These are phyloP conservation scores for Cyphomyrus discorhynchus DNA, from an alignment of 2,113 vertebrate genomes.

Conservation along the genomic window DNA sequence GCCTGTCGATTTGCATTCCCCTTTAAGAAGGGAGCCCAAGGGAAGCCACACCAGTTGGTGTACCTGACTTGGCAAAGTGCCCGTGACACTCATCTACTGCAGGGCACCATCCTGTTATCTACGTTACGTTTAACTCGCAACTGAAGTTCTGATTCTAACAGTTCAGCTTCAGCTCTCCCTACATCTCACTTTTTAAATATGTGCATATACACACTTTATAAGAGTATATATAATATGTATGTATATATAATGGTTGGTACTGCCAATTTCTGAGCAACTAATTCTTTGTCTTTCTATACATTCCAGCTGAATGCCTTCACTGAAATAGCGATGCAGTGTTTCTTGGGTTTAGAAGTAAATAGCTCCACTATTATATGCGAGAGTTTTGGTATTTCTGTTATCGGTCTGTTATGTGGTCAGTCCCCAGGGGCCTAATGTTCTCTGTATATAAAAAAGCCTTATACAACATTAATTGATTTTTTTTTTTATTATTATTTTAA, in stretches of 20 bases:
- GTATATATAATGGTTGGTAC: slow-evolving; percentile 39
- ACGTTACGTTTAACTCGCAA: neutral
- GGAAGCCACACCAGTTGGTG: neutral
- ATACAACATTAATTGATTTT: slow-evolving; percentile 39
- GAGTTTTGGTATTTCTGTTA: slow-evolving; percentile 11
- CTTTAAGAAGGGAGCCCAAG: neutral
- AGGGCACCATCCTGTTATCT: neutral
- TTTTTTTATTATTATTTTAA: slow-evolving; percentile 32
- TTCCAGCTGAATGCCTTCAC: slow-evolving; percentile 64
- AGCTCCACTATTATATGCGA: slow-evolving; percentile 23
- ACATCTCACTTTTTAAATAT: neutral
- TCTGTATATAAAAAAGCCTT: slow-evolving; percentile 50
- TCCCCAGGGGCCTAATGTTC: slow-evolving; percentile 34
- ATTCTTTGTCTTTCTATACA: slow-evolving; percentile 49
- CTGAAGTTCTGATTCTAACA: neutral
- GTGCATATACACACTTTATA: slow-evolving; percentile 13
- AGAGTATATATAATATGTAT: slow-evolving; percentile 22
- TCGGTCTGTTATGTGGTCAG: slow-evolving; percentile 24
- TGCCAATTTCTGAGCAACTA: slow-evolving; percentile 47
- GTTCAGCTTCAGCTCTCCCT: neutral
- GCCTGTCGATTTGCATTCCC: neutral
- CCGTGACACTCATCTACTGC: neutral
- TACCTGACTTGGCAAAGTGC: neutral
- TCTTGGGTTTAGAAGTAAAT: slow-evolving; percentile 23
- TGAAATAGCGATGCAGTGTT: slow-evolving; percentile 20